Percentiles rank a stretch among this genome's conserved stretches.
Evolutionary conservation across 2,113 vertebrate genomes (phyloP).

Genomic region (Hippocampus zosterae): DNA sequence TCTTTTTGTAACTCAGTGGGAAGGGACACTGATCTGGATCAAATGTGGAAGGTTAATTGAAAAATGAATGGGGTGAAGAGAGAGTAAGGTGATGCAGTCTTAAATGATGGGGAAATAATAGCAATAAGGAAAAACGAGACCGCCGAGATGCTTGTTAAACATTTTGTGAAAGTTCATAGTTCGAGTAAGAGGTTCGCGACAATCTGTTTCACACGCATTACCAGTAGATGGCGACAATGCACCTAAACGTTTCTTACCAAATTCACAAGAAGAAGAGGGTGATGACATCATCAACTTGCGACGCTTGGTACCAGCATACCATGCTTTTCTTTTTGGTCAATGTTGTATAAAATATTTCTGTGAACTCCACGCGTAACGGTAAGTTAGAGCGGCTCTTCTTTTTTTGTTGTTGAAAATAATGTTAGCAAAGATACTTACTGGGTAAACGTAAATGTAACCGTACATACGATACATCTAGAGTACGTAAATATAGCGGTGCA

Average conservation of each 20-base stretch:
- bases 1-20: too few relatives aligned
- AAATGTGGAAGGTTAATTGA: too few relatives aligned
- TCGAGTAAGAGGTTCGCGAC: too few relatives aligned
- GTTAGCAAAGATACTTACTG: neutral
- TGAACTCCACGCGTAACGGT: slow-evolving; percentile 9
- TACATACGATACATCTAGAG: neutral
- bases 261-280: neutral
- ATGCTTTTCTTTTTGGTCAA: neutral
- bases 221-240: too few relatives aligned
- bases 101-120: too few relatives aligned
- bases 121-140: too few relatives aligned
- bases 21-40: too few relatives aligned
- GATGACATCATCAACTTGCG: neutral
- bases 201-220: too few relatives aligned
- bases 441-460: neutral
- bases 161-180: too few relatives aligned
- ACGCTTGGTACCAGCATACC: neutral
- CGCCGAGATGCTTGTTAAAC: too few relatives aligned
- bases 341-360: neutral
- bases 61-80: too few relatives aligned
- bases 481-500: neutral
- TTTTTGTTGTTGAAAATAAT: neutral
- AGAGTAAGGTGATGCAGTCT: too few relatives aligned
- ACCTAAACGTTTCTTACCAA: neutral
- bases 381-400: neutral